These are phyloP conservation scores for Diadema setosum DNA, from an alignment of 35 echinoderm and acorn worm genomes.

Conservation along the genomic window DNA sequence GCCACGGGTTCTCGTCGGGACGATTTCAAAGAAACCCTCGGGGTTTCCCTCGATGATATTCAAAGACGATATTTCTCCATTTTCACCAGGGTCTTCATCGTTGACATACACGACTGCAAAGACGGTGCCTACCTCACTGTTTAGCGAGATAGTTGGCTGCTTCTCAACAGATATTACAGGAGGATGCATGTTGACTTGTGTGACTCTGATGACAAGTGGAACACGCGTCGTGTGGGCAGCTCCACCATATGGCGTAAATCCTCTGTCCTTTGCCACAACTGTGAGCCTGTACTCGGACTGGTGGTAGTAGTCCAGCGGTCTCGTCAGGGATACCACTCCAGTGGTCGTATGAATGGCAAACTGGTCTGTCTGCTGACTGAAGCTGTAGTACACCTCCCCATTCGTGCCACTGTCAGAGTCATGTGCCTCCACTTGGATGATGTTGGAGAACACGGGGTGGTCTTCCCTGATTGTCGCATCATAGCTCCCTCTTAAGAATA, in stretches of 20 bases:
- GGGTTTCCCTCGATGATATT: constrained; percentile 66
- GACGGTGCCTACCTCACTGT: constrained; percentile 38
- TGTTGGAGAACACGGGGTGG: constrained; percentile 59
- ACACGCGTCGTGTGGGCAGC: constrained; percentile 16
- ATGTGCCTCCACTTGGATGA: constrained; percentile 62
- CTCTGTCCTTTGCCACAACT: constrained; percentile 85
- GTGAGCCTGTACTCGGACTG: constrained; percentile 24
- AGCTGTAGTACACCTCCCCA: constrained; percentile 97
- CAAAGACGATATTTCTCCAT: constrained; percentile 71
- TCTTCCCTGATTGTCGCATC: constrained; percentile 70
- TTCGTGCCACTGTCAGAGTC: constrained; percentile 94
- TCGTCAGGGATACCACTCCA: constrained; percentile 86
- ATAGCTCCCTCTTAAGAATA: constrained; percentile 59
- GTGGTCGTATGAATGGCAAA: constrained; percentile 99
- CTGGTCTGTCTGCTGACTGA: constrained; percentile 52
- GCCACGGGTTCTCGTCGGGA: constrained; percentile 6
- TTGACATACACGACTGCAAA: constrained; percentile 78
- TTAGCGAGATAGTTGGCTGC: constrained; percentile 49
- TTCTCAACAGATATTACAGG: constrained; percentile 62
- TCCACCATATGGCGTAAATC: constrained; percentile 73
- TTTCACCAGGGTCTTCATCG: constrained; percentile 76
- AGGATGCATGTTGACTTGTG: constrained; percentile 76
- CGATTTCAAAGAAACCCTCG: constrained; percentile 42
- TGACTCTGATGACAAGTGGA: constrained; percentile 41
- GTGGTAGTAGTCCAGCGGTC: constrained; percentile 54